phyloP scores from a whole-genome alignment of 2,113 vertebrate genomes.

The Tachysurus vachellii region DNA sequence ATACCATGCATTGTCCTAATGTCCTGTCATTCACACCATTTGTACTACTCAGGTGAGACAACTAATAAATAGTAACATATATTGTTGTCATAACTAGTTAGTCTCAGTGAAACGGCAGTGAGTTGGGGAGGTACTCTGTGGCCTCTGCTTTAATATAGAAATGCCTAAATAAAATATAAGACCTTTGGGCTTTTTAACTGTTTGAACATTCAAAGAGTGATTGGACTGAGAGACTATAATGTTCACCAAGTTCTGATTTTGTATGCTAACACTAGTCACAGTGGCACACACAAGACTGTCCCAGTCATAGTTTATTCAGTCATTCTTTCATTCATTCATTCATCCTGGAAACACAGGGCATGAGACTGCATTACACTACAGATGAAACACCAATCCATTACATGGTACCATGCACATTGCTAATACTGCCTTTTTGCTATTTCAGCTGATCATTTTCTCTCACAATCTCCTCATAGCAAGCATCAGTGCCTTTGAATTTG shows the following conservation, averaged over 20 bases:
- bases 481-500: slow-evolving; percentile 24
- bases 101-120: background rate
- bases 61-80: background rate
- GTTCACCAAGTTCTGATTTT: background rate
- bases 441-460: slow-evolving; percentile 7
- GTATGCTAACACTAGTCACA: background rate
- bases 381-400: background rate
- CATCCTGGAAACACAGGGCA: background rate
- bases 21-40: background rate
- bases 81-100: background rate
- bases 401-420: background rate
- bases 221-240: background rate
- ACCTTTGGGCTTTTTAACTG: background rate
- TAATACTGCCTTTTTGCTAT: background rate
- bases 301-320: background rate
- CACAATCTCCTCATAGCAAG: slow-evolving; percentile 13
- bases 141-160: background rate
- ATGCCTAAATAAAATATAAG: background rate
- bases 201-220: background rate
- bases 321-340: background rate
- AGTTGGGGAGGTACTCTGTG: background rate
- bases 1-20: background rate
- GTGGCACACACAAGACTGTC: background rate
- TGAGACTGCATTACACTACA: background rate
- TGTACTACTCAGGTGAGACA: background rate